Evolutionary conservation across 2,113 vertebrate genomes (phyloP).

Genomic region (Thermophis baileyi): DNA sequence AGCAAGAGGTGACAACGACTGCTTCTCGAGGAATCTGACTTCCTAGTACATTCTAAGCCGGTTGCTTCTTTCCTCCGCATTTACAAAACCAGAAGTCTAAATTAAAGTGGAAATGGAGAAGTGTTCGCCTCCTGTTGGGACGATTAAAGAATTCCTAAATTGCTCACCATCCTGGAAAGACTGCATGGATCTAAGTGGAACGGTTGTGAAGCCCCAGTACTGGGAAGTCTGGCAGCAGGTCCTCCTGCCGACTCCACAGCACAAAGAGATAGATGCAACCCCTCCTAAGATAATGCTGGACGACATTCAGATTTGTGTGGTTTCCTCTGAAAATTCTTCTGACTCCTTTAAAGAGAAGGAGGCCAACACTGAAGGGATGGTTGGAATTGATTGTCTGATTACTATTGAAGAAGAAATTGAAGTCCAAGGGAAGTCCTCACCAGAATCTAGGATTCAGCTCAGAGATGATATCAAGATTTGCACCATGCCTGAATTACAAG

Average conservation of each 20-base stretch:
- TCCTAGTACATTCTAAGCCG: background rate
- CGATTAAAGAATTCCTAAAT: slow-evolving; percentile 5
- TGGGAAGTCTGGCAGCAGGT: slow-evolving; percentile 23
- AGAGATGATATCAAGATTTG: background rate
- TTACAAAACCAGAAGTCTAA: background rate
- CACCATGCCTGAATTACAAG: background rate
- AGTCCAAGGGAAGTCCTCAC: background rate
- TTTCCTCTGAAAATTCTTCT: background rate
- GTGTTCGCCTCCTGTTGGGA: background rate
- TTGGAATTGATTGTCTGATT: slow-evolving; percentile 1
- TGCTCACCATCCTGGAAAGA: background rate
- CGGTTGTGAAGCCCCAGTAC: background rate
- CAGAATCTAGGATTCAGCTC: background rate
- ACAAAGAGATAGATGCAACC: background rate
- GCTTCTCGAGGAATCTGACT: background rate
- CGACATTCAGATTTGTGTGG: slow-evolving; percentile 6
- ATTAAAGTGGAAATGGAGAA: slow-evolving; percentile 22
- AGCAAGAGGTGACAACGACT: too few species aligned
- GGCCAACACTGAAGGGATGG: background rate
- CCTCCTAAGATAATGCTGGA: background rate
- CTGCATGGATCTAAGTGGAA: background rate
- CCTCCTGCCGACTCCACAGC: background rate
- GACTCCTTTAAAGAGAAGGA: background rate
- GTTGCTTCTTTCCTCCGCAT: background rate
- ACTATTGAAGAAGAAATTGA: slow-evolving; percentile 18